Base-by-base conservation (phyloP, 2,888 invertebrate genomes). In the Clivina fossor region DNA sequence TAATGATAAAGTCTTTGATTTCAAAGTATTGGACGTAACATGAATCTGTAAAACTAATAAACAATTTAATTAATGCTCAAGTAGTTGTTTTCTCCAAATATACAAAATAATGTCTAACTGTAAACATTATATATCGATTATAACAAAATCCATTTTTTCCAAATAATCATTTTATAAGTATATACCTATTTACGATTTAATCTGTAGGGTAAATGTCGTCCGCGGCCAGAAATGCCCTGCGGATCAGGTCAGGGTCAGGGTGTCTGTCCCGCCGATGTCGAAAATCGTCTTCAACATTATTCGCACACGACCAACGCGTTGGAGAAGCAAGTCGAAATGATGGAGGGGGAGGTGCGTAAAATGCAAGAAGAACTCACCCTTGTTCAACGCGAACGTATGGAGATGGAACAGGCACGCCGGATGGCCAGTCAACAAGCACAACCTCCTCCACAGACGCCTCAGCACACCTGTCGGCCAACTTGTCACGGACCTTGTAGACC, bases 331-430 rank as follows among this genome's bases (percentile, higher is more conserved):
- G 65, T 86, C 7, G 72, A 72, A 9, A 76, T 74, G 3, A 78
- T 86, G 69, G 84, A 85, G 65, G 65, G 70, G 2, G 83, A 85
- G 66, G 80, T 85, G 0, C 75, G 75, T 5, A 74, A 75, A 22
- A 78, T 85, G 69, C 77, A 79, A 59, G 69, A 70, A 43, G 78
- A 81, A 62, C 63, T 81, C 61, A 62, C 72, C 2, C 73, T 74
- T 16, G 76, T 79, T 2, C 78, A 79, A 62, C 72, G 73, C 22
- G 80, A 80, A 62, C 67, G 78, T 40, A 70, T 76, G 60, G 76
- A 78, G 58, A 61, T 80, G 56, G 78, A 79, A 58, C 75, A 77
- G 53, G 72, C 75, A 54, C 62, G 15, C 63, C 59, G 26, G 47
- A 57, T 2, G 53, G 60, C 38, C 44, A 57, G 7, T 57, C 61